phyloP scores from a whole-genome alignment of 2,888 invertebrate species.

The Congeria kusceri region DNA sequence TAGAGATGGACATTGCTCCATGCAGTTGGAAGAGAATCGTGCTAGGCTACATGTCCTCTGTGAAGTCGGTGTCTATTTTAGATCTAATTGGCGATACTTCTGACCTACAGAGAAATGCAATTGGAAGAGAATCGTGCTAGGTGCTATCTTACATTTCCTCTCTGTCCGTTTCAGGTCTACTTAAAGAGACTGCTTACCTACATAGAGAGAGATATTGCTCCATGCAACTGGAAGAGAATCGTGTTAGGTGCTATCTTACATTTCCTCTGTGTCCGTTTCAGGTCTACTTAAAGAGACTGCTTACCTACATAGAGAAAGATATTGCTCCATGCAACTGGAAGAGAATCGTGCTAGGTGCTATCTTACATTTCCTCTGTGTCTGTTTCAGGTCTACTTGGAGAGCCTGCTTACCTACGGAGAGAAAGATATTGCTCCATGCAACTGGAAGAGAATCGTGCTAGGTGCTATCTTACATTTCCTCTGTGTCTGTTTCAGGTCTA shows the following conservation, averaged over 20 bases:
- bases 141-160: slow-evolving; percentile 99
- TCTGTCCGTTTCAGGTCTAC: not conserved
- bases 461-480: slow-evolving; percentile 92
- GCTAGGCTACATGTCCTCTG: slow-evolving; percentile 96
- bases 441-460: slow-evolving; percentile 99
- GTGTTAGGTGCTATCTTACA: too few relatives aligned
- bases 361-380: slow-evolving; percentile 87
- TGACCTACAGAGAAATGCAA: too few relatives aligned
- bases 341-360: slow-evolving; percentile 98
- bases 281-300: slow-evolving; percentile 89
- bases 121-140: slow-evolving; percentile 87
- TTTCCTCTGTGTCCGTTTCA: too few relatives aligned
- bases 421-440: slow-evolving; percentile 97
- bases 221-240: too few relatives aligned
- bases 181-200: too few relatives aligned
- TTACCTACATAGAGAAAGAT: slow-evolving; percentile 99
- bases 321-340: slow-evolving; percentile 99
- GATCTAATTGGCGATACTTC: not conserved
- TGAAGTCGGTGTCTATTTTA: not conserved
- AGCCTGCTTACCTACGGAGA: slow-evolving; percentile 97
- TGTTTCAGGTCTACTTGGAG: slow-evolving; percentile 87
- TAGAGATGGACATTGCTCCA: slow-evolving; percentile 98
- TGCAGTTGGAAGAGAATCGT: slow-evolving; percentile 99
- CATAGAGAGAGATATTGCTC: too few relatives aligned
- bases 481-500: not conserved